phyloP scores from a whole-genome alignment of 53 echinoderm and acorn worm genomes.

The Luidia sarsii region DNA sequence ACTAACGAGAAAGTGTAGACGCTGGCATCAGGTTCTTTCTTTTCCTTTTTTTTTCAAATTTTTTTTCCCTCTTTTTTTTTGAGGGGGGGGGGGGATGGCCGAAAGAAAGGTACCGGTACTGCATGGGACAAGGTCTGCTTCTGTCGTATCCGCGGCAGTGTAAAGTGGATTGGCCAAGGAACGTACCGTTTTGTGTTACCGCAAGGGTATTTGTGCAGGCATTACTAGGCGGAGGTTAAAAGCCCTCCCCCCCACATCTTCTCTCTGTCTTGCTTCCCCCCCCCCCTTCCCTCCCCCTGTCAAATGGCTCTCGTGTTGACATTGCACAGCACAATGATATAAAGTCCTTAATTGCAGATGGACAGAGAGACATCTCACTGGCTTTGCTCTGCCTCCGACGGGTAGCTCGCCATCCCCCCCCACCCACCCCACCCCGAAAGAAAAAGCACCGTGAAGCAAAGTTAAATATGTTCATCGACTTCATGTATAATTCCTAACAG shows the following conservation, averaged over 20 bases:
- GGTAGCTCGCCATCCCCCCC: too few species aligned
- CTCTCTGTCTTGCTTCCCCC: neutral
- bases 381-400: conserved; percentile 26
- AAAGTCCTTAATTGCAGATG: too few species aligned
- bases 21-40: neutral
- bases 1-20: conserved; percentile 7
- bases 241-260: conserved; percentile 3
- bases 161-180: conserved; percentile 51
- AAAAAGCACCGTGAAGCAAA: conserved; percentile 56
- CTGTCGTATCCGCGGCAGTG: conserved; percentile 14
- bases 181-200: conserved; percentile 41
- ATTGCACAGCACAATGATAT: neutral
- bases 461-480: conserved; percentile 34
- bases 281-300: neutral
- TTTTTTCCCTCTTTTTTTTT: too few species aligned
- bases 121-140: neutral
- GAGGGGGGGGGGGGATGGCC: neutral
- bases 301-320: conserved; percentile 22
- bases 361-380: too few species aligned
- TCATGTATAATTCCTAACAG: conserved; percentile 49
- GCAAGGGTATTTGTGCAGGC: conserved; percentile 45
- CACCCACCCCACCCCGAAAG: too few species aligned
- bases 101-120: neutral
- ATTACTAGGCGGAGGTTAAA: conserved; percentile 37
- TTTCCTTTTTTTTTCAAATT: too few species aligned